A percentile compares a stretch with the other conserved stretches of the same genome.
Conservation (phyloP, 2,113 vertebrate species). For the Alethe castanea region DNA sequence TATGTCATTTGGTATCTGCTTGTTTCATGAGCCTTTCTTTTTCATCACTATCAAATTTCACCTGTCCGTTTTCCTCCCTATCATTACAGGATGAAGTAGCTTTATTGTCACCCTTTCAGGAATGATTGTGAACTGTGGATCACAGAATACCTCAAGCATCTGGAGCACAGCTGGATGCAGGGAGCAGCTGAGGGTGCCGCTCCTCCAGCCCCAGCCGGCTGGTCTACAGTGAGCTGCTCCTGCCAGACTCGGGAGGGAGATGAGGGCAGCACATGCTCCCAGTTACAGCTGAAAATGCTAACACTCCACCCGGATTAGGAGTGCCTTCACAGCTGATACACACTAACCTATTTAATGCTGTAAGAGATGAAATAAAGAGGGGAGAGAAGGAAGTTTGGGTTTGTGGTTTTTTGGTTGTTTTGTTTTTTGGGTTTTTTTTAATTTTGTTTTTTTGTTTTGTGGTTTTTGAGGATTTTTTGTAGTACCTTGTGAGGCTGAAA, state of each 20-base stretch:
- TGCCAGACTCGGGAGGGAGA: not conserved
- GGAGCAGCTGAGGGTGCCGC: accelerated
- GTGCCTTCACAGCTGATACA: not conserved
- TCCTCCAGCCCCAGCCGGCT: accelerated
- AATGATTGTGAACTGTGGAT: not conserved
- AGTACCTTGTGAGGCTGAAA: accelerated
- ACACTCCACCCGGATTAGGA: not conserved
- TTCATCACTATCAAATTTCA: not conserved
- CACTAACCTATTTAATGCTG: not conserved
- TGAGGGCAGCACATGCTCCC: accelerated
- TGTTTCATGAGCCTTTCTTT: not conserved
- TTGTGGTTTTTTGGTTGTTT: too few species aligned
- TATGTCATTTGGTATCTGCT: not conserved
- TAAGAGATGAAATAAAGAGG: not conserved
- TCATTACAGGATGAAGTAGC: not conserved
- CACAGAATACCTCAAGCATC: not conserved
- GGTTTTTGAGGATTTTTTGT: too few species aligned
- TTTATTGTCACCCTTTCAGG: not conserved
- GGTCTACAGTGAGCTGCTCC: not conserved
- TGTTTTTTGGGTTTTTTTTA: too few species aligned
- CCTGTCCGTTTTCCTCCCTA: not conserved
- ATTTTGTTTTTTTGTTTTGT: too few species aligned
- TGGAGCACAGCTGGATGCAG: not conserved
- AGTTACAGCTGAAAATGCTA: not conserved
- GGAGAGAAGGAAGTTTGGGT: accelerated